Evolutionary conservation across 2,888 invertebrate genomes (phyloP), one percentile per base, ranked within the genome.

Genomic region (Argyra leucocephala): DNA sequence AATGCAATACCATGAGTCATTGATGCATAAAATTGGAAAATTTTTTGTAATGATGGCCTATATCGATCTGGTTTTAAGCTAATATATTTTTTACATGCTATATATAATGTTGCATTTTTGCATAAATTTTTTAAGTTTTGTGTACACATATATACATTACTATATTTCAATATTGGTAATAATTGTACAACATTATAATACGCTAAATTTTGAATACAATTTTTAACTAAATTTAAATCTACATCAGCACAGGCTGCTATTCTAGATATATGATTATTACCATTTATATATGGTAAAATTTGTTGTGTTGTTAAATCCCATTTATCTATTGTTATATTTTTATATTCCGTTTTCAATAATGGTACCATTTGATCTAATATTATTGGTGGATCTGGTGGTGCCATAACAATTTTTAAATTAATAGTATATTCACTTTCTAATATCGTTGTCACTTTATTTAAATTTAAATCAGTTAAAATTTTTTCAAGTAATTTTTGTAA

Each of bases 261-360:
- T 73, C 91, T 89, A 0, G 91, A 87, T 5, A 96, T 87, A 77
- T 96, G 95, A 79, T 94, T 93, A 74, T 91, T 91, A 0, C 96
- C 96, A 78, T 96, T 91, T 63, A 97, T 92, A 74, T 89, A 90
- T 0, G 93, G 92, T 26, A 93, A 61, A 24, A 91, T 92, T 85
- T 95, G 95, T 77, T 93, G 89, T 1, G 96, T 96, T 1, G 96
- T 96, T 37, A 96, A 84, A 76, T 96, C 96, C 95, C 96, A 96
- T 67, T 91, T 88, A 58, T 90, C 87, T 6, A 84, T 82, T 62
- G 85, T 84, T 36, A 86, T 86, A 22, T 84, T 82, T 62, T 86
- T 84, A 15, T 85, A 80, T 63, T 87, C 86, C 2, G 82, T 73
- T 23, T 88, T 80, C 71, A 96, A 85, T 64, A 96, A 86, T 0